Evolutionary conservation across 1,140 invertebrate species (phyloP), one percentile per base, ranked within the genome.

Genomic region (Drosophila orosa): DNA sequence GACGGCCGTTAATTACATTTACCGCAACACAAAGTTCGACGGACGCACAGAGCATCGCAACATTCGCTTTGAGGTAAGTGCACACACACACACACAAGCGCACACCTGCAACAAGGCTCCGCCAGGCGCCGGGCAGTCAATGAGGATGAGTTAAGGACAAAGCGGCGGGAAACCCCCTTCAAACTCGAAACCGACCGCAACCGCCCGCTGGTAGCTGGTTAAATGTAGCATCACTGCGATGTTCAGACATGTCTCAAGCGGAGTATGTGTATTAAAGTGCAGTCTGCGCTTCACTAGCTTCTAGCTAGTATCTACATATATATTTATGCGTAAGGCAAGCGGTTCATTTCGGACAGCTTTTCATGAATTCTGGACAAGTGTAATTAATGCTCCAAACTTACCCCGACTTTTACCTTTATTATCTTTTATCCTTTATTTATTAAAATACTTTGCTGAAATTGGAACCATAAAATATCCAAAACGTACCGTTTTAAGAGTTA

Each of bases 1-100:
- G 47, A 98, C 98, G 83, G 98, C 98, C 58, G 98, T 99, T 75
- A 99, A 99, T 94, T 97, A 97, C 91, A 99, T 99, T 92, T 99
- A 99, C 93, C 95, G 96, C 78, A 96, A 97, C 92, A 99, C 98
- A 35, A 96, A 96, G 91, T 99, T 99, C 93, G 96, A 97, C 92
- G 97, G 97, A 25, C 94, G 95, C 78, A 94, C 95, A 63, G 95
- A 97, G 83, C 96, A 99, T 93, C 94, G 96, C 58, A 98, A 99
- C 83, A 98, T 99, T 79, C 97, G 98, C 93, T 99, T 99, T 94
- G 98, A 99, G 94, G 98, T 99, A 60, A 98, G 90, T 90, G 56
- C 59, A 65, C 62, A 47, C 47, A 25, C 4, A 59, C 59, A 65
- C 62, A 47, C 47, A 25, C 4, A 17, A 12, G 17, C 45, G 37